Evolutionary conservation across 2,888 invertebrate genomes (phyloP).

Genomic region (Sinotaia quadrata): DNA sequence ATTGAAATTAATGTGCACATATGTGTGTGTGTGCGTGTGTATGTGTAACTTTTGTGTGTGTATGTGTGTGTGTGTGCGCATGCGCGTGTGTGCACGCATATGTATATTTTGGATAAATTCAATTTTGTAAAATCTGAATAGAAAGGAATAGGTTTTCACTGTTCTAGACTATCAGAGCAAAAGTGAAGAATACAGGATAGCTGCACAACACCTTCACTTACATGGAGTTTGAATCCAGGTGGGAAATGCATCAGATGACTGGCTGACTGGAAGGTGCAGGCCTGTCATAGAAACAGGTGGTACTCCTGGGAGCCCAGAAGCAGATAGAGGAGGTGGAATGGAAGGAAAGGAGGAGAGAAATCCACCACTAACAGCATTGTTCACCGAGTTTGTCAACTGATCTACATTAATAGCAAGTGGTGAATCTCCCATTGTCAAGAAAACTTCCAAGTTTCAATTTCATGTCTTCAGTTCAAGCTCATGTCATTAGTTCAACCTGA

Average conservation of each 20-base stretch:
- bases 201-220: too few relatives aligned
- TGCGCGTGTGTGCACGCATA: too few relatives aligned
- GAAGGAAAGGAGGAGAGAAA: background rate
- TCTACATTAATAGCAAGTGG: constrained; percentile 36
- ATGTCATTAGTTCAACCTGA: too few relatives aligned
- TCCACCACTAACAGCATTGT: constrained; percentile 31
- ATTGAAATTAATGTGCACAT: background rate
- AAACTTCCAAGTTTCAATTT: too few relatives aligned
- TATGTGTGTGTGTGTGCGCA: too few relatives aligned
- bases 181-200: too few relatives aligned
- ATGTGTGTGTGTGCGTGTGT: background rate
- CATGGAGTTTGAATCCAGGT: background rate
- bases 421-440: constrained; percentile 28
- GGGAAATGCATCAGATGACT: background rate
- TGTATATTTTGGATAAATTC: too few relatives aligned
- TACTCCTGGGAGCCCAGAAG: background rate
- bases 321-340: constrained; percentile 1
- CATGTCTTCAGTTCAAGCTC: too few relatives aligned
- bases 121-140: too few relatives aligned
- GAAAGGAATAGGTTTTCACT: too few relatives aligned
- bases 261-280: background rate
- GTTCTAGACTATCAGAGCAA: too few relatives aligned
- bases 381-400: constrained; percentile 37
- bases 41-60: too few relatives aligned
- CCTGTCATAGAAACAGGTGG: background rate